phyloP scores from a whole-genome alignment of 2,888 invertebrate species.

The Meloe dianella region DNA sequence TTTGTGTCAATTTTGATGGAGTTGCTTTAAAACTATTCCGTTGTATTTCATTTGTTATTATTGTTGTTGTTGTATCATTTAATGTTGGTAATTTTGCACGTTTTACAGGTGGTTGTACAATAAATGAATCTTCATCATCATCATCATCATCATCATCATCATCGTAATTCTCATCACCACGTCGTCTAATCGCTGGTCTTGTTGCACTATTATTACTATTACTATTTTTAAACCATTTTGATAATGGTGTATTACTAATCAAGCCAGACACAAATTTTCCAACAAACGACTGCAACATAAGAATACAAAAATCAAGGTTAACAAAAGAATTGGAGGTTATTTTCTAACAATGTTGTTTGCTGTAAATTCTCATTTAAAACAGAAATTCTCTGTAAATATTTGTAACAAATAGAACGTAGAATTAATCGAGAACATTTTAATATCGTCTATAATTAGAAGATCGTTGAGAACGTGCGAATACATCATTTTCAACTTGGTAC shows the following conservation, averaged over 20 bases:
- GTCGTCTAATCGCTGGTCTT: slow-evolving; percentile 55
- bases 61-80: no score
- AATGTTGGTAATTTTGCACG: slow-evolving; percentile 49
- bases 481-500: background rate
- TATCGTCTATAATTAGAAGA: slow-evolving; percentile 52
- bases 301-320: slow-evolving; percentile 33
- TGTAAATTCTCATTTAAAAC: background rate
- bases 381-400: background rate
- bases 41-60: slow-evolving; percentile 17
- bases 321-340: background rate
- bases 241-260: slow-evolving; percentile 65
- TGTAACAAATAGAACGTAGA: background rate
- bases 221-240: slow-evolving; percentile 62
- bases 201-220: slow-evolving; percentile 37
- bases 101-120: slow-evolving; percentile 62
- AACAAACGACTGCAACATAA: slow-evolving; percentile 70
- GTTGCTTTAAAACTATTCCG: slow-evolving; percentile 6
- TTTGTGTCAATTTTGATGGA: slow-evolving; percentile 17
- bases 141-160: no score
- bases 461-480: slow-evolving; percentile 54
- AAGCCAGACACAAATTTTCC: slow-evolving; percentile 71
- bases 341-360: background rate
- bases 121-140: slow-evolving; percentile 50
- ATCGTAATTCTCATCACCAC: slow-evolving; percentile 54
- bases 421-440: slow-evolving; percentile 6